Evolutionary conservation across 2,797 vertebrate genomes (phyloP).

Genomic region (Champsocephalus esox): DNA sequence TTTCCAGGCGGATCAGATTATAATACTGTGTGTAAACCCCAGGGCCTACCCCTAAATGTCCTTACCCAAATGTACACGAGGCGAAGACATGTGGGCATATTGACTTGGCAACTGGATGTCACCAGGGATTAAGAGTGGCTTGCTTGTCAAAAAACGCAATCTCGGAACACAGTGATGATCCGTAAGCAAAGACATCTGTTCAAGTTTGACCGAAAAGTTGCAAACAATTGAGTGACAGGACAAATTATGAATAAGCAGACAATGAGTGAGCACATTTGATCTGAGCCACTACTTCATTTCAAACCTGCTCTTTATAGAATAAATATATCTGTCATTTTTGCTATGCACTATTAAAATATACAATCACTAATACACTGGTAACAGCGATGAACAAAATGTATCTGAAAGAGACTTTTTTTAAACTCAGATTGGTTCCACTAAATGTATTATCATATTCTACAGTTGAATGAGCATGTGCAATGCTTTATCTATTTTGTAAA

Average conservation of each 20-base stretch:
- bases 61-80: conserved; percentile 19
- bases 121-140: conserved; percentile 44
- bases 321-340: conserved; percentile 2
- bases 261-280: conserved; percentile 14
- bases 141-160: conserved; percentile 58
- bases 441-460: not conserved
- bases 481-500: not conserved
- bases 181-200: conserved; percentile 38
- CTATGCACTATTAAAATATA: not conserved
- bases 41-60: conserved; percentile 1
- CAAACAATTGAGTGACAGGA: conserved; percentile 24
- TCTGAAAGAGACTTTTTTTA: not conserved
- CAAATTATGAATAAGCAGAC: conserved; percentile 27
- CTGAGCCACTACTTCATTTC: conserved; percentile 1
- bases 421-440: not conserved
- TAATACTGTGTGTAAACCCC: conserved; percentile 22
- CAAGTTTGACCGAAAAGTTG: conserved; percentile 18
- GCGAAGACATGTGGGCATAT: conserved; percentile 27
- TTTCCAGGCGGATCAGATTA: conserved; percentile 29
- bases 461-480: not conserved
- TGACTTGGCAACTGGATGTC: conserved; percentile 39
- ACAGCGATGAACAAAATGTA: not conserved
- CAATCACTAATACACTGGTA: not conserved
- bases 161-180: conserved; percentile 43
- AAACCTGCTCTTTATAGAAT: not conserved